Evolutionary conservation across 2,113 vertebrate genomes (phyloP).

Genomic region (Lophura nycthemera): DNA sequence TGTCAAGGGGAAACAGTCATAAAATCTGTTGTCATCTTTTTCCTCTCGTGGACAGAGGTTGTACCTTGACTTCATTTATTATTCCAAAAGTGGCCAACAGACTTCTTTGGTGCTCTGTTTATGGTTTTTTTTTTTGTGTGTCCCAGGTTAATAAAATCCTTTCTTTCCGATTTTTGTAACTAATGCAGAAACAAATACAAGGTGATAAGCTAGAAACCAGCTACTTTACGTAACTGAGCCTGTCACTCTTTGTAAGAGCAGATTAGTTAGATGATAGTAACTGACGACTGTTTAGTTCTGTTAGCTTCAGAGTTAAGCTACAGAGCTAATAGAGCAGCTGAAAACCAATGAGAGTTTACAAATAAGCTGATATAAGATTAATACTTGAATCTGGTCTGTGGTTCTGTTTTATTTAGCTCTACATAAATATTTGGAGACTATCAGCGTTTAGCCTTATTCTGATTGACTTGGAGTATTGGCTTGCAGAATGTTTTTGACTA

Average conservation of each 20-base stretch:
- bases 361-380: neutral
- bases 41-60: neutral
- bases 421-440: neutral
- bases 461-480: neutral
- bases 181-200: neutral
- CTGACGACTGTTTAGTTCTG: neutral
- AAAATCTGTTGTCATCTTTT: neutral
- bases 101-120: neutral
- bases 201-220: accelerated
- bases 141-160: neutral
- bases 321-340: neutral
- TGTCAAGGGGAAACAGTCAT: accelerated
- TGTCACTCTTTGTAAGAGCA: accelerated
- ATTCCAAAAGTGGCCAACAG: neutral
- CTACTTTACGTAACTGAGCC: neutral
- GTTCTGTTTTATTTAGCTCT: neutral
- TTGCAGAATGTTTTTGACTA: neutral
- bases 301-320: neutral
- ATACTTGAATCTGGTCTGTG: neutral
- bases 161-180: neutral
- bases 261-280: neutral
- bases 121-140: neutral
- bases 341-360: neutral
- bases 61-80: neutral
- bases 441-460: neutral